Conservation (phyloP, 2,797 vertebrate species). For the Sebastes itinus region DNA sequence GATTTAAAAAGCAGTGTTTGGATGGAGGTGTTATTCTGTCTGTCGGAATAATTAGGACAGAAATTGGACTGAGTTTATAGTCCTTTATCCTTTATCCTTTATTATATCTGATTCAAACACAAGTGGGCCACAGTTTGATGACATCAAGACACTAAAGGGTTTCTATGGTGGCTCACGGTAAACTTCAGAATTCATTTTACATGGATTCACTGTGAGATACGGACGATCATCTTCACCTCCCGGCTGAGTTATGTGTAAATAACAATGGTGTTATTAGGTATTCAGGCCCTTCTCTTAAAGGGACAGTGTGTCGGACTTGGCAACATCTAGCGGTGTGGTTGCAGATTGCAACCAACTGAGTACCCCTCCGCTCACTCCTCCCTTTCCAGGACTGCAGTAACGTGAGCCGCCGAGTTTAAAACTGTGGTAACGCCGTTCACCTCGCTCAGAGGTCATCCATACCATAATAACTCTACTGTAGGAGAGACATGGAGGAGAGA, state of each 20-base stretch:
- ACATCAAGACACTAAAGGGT: background rate
- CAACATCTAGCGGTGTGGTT: background rate
- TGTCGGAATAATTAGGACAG: slow-evolving; percentile 48
- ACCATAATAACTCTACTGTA: background rate
- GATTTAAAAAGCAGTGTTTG: slow-evolving; percentile 48
- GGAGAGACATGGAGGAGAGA: too few species aligned
- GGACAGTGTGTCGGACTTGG: background rate
- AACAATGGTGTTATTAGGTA: background rate
- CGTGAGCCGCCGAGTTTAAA: too few species aligned
- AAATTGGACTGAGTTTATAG: slow-evolving; percentile 1
- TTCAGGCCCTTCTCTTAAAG: background rate
- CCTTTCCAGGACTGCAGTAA: too few species aligned
- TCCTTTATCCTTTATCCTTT: background rate
- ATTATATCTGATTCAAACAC: background rate
- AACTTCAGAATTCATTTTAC: background rate
- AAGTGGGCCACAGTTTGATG: background rate
- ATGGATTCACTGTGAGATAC: background rate
- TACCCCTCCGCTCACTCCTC: background rate
- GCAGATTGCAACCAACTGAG: background rate
- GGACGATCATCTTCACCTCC: background rate
- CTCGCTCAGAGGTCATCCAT: background rate
- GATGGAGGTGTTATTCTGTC: slow-evolving; percentile 37
- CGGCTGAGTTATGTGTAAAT: too few species aligned
- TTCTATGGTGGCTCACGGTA: background rate
- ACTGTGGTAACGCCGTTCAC: too few species aligned